Base-by-base conservation (phyloP, 2,113 vertebrate species). In the Silurus glanis region DNA sequence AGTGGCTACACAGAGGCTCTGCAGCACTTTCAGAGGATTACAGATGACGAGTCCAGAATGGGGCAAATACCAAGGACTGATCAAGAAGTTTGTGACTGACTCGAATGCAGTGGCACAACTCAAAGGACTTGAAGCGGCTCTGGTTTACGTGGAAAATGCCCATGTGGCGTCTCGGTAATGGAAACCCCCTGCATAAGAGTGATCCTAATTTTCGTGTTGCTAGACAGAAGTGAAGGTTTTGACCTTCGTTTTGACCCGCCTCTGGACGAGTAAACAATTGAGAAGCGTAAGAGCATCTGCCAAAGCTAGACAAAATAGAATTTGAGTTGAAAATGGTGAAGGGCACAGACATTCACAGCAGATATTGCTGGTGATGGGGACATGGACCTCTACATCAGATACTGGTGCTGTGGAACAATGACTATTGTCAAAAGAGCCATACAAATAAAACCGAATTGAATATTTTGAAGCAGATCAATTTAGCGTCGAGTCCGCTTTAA, bases 41-140 rank as follows among this genome's bases (percentile, higher is more conserved):
- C 94, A 25, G 98, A 99, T 89, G 98, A 99, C 90, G 93, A 99
- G 96, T 90, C 96, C 97, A 0, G 98, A 99, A 91, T 99, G 98
- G 98, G 95, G 96, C 75, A 99, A 97, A 90, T 99, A 96, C 90
- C 95, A 99, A 89, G 98, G 97, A 47, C 92, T 99, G 83, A 94
- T 99, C 61, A 99, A 98, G 94, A 99, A 96, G 90, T 98, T 99
- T 95, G 98, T 99, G 88, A 98, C 97, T 0, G 98, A 99, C 71
- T 98, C 98, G 9, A 99, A 99, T 89, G 97, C 97, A 9, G 96
- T 99, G 85, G 97, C 97, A 93, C 98, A 99, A 76, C 93, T 99
- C 55, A 99, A 99, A 94, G 98, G 98, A 87, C 92, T 99, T 80
- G 98, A 99, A 93, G 97, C 97, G 45, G 97, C 97, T 0, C 94